Conservation (phyloP, 1,140 invertebrate genomes). For the Monochamus saltuarius region DNA sequence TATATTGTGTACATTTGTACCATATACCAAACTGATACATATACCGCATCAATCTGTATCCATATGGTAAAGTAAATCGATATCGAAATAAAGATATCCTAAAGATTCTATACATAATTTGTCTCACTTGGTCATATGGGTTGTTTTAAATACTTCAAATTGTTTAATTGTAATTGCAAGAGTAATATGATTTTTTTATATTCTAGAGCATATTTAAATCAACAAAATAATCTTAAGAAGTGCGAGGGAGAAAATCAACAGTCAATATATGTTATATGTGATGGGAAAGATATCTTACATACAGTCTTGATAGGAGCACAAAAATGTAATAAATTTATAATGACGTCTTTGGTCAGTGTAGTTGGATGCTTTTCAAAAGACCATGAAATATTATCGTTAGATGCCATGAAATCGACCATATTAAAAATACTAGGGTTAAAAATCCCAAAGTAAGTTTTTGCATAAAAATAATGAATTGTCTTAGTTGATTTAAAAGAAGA, state of each 20-base stretch:
- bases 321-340: not conserved
- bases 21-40: no score
- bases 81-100: no score
- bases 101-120: no score
- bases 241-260: not conserved
- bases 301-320: slow-evolving; percentile 25
- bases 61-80: no score
- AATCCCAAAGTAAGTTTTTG: no score
- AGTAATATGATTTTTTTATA: slow-evolving; percentile 17
- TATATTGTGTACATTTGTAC: no score
- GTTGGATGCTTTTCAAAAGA: slow-evolving; percentile 18
- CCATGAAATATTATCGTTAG: slow-evolving; percentile 8
- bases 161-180: not conserved
- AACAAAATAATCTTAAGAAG: not conserved
- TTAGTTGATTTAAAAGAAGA: no score
- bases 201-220: slow-evolving; percentile 11
- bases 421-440: no score
- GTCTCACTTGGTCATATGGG: no score
- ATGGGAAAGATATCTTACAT: slow-evolving; percentile 20
- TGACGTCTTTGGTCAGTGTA: slow-evolving; percentile 7
- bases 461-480: no score
- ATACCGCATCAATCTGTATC: no score
- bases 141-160: not conserved
- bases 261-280: slow-evolving; percentile 26
- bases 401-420: slow-evolving; percentile 18